Percentiles rank a stretch among this genome's conserved stretches.
These are phyloP conservation scores for Phoxinus phoxinus DNA, from an alignment of 2,113 vertebrate genomes.

Conservation along the genomic window DNA sequence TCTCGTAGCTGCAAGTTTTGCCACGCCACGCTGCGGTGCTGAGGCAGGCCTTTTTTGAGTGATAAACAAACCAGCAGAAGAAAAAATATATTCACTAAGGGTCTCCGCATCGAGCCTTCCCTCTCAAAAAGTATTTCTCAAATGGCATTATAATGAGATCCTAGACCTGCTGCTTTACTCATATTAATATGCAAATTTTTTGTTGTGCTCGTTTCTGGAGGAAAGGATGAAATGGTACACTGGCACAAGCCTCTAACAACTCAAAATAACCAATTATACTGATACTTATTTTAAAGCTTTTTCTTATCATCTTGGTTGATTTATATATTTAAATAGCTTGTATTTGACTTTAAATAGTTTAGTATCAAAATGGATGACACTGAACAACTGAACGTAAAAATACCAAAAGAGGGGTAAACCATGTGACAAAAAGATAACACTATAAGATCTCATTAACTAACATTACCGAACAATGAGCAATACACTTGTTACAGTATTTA, in stretches of 20 bases:
- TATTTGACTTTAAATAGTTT: neutral
- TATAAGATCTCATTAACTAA: too few species aligned
- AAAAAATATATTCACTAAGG: neutral
- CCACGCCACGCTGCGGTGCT: neutral
- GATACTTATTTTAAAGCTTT: neutral
- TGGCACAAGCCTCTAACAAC: neutral
- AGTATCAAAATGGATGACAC: neutral
- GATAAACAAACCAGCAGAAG: constrained; percentile 13
- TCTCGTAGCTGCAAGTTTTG: neutral
- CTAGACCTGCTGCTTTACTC: constrained; percentile 2
- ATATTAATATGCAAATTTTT: constrained; percentile 28
- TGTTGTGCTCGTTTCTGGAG: neutral
- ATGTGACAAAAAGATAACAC: neutral
- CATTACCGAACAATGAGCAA: too few species aligned
- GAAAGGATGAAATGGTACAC: constrained; percentile 8
- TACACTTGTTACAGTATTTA: too few species aligned
- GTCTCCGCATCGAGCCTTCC: neutral
- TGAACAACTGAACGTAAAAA: neutral
- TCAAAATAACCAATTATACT: neutral
- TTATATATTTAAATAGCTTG: neutral
- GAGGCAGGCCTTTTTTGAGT: neutral
- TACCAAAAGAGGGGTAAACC: neutral
- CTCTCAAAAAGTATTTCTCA: neutral
- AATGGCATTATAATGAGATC: constrained; percentile 15
- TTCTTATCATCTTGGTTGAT: neutral